Evolutionary conservation across 2,888 invertebrate genomes (phyloP), one percentile per base, ranked within the genome.

Genomic region (Leptura quadrifasciata): DNA sequence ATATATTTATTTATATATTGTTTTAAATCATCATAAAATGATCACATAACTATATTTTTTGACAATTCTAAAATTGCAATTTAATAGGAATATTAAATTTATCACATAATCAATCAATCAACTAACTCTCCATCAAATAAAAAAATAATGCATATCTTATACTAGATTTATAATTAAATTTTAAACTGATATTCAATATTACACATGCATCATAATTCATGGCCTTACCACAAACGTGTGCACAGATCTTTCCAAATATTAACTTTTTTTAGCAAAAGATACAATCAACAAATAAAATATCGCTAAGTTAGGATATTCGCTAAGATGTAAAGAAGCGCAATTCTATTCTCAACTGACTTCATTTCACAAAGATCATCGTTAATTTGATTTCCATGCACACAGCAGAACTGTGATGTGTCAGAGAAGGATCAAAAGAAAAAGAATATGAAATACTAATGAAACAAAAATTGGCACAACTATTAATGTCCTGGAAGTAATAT

Each of bases 51-150:
- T 55, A 55, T 55, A 55, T 55, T 18, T 55, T 20, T 55, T 18
- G 20, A 55, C 55, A 47, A 72, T 47, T 68, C 57, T 65, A 76
- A 73, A 73, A 67, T 65, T 21, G 69, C 65, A 75, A 70, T 77
- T 64, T 65, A 74, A 77, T 72, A 74, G 76, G 74, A 77, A 77
- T 74, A 70, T 74, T 75, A 65, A 72, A 74, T 72, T 76, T 78
- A 78, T 78, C 78, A 78, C 78, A 78, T 74, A 78, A 76, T 21
- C 39, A 74, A 76, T 72, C 72, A 75, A 75, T 78, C 76, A 78
- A 78, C 72, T 72, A 78, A 78, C 72, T 72, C 70, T 76, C 75
- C 71, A 64, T 76, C 58, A 78, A 78, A 76, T 78, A 78, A 78
- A 76, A 74, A 76, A 72, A 76, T 72, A 72, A 74, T 58, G 68